Evolutionary conservation across 1,140 invertebrate species (phyloP), one percentile per base, ranked within the genome.

Genomic region (Megalopta genalis): DNA sequence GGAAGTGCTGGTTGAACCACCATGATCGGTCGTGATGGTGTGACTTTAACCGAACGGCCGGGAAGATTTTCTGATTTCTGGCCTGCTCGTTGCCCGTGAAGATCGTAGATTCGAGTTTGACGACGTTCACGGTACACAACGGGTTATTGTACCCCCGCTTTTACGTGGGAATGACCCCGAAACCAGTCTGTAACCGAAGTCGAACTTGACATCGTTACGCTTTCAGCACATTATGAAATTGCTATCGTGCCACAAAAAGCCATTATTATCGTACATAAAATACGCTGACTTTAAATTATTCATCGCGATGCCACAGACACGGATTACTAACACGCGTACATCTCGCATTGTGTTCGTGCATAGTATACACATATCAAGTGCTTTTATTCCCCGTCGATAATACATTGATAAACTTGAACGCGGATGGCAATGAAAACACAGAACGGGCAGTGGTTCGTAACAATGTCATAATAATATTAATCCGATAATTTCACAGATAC

Each of bases 51-150:
- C 78, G 42, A 83, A 80, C 59, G 49, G 62, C 64, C 84, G 81
- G 77, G 67, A 81, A 86, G 83, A 86, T 87, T 86, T 88, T 88
- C 75, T 83, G 84, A 85, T 85, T 82, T 71, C 66, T 79, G n/a
- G 39, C 49, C 74, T 87, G 82, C 52, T 84, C 86, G 74, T 49
- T 32, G 46, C 14, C 85, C 87, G 84, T 89, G 76, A 89, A 90
- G 89, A 90, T 90, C 49, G 68, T 37, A 87, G 89, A 90, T 90
- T 82, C 72, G 57, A 42, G 27, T 72, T 67, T 52, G 49, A 63
- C 66, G 46, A 78, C 68, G 76, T 73, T 32, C 69, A 42, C 49
- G 21, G 42, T 10, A 25, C 37, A 63, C 68, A 73, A 65, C 59
- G 62, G 76, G 76, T 78, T 65, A 73, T 78, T 71, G 69, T 73